Base-by-base conservation (phyloP, 2,888 invertebrate genomes). In the Cryptosula pallasiana region DNA sequence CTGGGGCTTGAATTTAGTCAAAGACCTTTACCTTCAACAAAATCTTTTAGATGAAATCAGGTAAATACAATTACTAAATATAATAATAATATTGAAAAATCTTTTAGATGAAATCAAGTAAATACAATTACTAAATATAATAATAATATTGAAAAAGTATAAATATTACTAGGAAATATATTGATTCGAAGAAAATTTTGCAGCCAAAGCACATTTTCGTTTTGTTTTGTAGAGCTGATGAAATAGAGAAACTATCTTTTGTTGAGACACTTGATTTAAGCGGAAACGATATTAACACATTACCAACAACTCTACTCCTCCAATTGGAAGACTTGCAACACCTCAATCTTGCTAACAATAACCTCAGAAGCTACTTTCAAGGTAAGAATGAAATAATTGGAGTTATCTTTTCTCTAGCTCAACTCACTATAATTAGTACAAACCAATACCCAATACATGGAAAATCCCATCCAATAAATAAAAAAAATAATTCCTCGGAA, bases 1-100 rank as follows among this genome's bases (percentile, higher is more conserved):
- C 32, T 63, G 63, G 63, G 63, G 63, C 9, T n/a, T 63, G 2
- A 34, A 2, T 29, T 13, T 63, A 2, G 63, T 63, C 13, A 25
- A 9, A n/a, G 63, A 63, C 5, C 34, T 63, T 3, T 63, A 63
- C 27, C 63, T 63, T 34, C 63, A 63, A 32, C 9, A 5, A 5
- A 63, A 63, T 32, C 20, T 2, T 32, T 29, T 63, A 3, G 13
- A 20, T 16, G 13, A 63, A 13, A 63, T 63, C 9, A 9, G 32
- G 63, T 63, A 32, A 63, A 27, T 63, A 45, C 45, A 45, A 45
- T 45, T 45, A 45, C 45, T 45, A 45, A 45, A 13, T 45, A n/a
- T n/a, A n/a, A n/a, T n/a, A n/a, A n/a, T n/a, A n/a, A n/a, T n/a
- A n/a, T n/a, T n/a, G n/a, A n/a, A 5, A 5, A 63, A 63, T 32